Evolutionary conservation across 1,140 invertebrate species (phyloP), one percentile per base, ranked within the genome.

Genomic region (Batillaria attramentaria): DNA sequence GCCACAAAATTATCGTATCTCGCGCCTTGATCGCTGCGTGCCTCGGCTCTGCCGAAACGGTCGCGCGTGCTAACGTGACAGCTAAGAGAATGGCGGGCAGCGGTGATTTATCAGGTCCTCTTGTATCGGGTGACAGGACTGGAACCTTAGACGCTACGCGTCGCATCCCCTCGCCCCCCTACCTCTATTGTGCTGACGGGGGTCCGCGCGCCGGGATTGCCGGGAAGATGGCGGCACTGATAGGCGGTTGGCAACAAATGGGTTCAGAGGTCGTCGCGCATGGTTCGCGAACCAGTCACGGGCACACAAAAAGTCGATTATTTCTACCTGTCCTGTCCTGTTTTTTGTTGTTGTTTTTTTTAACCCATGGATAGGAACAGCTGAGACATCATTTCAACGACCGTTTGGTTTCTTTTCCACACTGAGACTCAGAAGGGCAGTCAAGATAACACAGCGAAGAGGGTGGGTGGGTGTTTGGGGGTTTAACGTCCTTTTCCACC

Each of bases 111-210:
- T 72, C 69, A 42, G 31, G 10, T 37, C 37, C 69, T n/a, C 37
- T 39, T 39, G 69, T 42, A 41, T 42, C 37, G 20, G 28, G 39
- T 42, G 69, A 72, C 69, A 72, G 28, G 31, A 41, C 39, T 18
- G 16, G 39, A 72, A 72, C 41, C 41, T 42, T 2, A 72, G 69
- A 72, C 66, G 66, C 5, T 69, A 69, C 37, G 66, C 37, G 10
- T 37, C 37, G 35, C n/a, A n/a, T 69, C 33, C 66, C 37, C 24
- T 72, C n/a, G 13, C 41, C 69, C 37, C 31, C n/a, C 57, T 16
- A n/a, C 24, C 41, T 72, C 69, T 72, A 18, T 41, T 72, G 69
- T 72, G 69, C 24, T 42, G 69, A 39, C 39, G 68, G 35, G 39
- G 35, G 24, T 35, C 13, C 0, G 39, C 37, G n/a, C 18, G 69